phyloP scores from a whole-genome alignment of 2,113 vertebrate species.

The Nothocercus julius region DNA sequence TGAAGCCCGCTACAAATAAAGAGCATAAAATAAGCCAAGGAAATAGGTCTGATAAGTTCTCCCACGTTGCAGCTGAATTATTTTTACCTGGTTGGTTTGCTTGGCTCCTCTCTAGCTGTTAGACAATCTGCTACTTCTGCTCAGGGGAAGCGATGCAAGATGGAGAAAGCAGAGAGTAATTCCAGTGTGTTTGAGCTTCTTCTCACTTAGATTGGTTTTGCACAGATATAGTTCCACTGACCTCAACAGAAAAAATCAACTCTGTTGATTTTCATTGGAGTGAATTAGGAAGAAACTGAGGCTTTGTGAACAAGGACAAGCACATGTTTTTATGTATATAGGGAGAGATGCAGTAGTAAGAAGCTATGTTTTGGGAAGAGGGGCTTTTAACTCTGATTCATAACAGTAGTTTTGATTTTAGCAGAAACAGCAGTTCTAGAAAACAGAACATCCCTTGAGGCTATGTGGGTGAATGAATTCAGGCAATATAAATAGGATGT shows the following conservation, averaged over 20 bases:
- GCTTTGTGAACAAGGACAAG: accelerated
- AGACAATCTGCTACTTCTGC: not conserved
- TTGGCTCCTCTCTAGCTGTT: not conserved
- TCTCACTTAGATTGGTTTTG: not conserved
- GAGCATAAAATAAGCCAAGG: not conserved
- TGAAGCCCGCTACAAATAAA: not conserved
- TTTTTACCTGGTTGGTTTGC: not conserved
- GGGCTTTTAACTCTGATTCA: not conserved
- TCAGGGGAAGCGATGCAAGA: not conserved
- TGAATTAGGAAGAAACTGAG: not conserved
- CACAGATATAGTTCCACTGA: not conserved
- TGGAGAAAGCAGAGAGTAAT: not conserved
- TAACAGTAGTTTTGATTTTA: not conserved
- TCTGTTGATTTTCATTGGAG: not conserved
- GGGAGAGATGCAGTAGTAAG: not conserved
- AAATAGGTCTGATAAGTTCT: not conserved
- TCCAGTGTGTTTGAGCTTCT: not conserved
- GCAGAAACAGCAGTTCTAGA: not conserved
- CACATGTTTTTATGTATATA: not conserved
- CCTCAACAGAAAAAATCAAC: not conserved
- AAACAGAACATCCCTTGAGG: not conserved
- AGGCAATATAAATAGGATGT: conserved; percentile 23
- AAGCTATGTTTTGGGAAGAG: not conserved
- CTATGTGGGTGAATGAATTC: not conserved
- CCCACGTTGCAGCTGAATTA: not conserved